These are phyloP conservation scores for Listronotus bonariensis DNA, from an alignment of 1,140 invertebrate genomes.

Conservation along the genomic window DNA sequence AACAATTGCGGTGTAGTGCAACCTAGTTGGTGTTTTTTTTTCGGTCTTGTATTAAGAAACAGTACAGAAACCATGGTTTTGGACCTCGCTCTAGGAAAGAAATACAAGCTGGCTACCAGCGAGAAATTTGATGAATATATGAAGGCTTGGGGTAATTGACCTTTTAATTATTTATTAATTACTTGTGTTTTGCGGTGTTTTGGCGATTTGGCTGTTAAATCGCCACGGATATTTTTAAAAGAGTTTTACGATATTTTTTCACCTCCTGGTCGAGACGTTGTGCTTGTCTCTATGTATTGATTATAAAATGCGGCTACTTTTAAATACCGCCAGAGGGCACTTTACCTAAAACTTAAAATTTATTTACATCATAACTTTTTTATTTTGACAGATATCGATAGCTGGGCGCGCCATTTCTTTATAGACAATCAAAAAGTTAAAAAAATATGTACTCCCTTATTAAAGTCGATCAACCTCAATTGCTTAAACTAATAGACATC, in stretches of 20 bases:
- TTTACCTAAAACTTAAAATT: too few relatives aligned
- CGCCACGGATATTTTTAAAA: neutral
- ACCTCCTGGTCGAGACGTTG: too few relatives aligned
- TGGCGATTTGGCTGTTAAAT: neutral
- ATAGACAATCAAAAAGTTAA: too few relatives aligned
- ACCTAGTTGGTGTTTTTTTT: neutral
- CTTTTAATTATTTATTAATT: neutral
- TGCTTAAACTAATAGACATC: too few relatives aligned
- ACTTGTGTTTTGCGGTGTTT: neutral
- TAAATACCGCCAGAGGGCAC: too few relatives aligned
- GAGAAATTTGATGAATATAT: constrained; percentile 87
- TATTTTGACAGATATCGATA: too few relatives aligned
- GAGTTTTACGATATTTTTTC: neutral
- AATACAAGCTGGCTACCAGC: constrained; percentile 73
- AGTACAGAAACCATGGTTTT: constrained; percentile 50
- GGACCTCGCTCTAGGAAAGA: constrained; percentile 63
- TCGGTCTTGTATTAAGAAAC: neutral
- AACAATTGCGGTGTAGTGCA: neutral
- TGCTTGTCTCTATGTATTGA: too few relatives aligned
- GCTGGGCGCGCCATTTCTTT: too few relatives aligned
- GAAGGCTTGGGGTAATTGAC: constrained; percentile 75
- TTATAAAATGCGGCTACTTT: too few relatives aligned
- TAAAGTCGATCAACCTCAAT: too few relatives aligned
- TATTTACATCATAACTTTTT: too few relatives aligned
- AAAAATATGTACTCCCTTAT: too few relatives aligned